A percentile compares a stretch with the other conserved stretches of the same genome.
phyloP scores from a whole-genome alignment of 35 echinoderm and acorn worm species.

The Acanthaster planci region DNA sequence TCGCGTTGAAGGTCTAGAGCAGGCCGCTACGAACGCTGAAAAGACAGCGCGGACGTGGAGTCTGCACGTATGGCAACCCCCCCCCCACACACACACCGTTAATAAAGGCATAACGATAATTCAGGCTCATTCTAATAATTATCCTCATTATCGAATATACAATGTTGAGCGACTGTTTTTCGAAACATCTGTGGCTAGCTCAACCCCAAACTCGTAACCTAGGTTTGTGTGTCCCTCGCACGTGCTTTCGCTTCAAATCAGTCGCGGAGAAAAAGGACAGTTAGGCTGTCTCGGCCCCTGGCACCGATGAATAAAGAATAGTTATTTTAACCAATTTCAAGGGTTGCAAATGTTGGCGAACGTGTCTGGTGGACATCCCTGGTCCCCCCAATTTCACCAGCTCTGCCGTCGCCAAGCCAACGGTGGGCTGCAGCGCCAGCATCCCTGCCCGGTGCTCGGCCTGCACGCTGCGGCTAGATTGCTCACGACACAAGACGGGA shows the following conservation, averaged over 20 bases:
- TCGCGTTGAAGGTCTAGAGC: not conserved
- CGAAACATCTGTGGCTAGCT: not conserved
- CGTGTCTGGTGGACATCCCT: not conserved
- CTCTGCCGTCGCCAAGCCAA: not conserved
- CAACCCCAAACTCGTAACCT: not conserved
- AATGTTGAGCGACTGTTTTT: not conserved
- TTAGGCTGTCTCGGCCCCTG: not conserved
- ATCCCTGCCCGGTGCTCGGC: not conserved
- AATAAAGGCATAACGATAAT: too few relatives aligned
- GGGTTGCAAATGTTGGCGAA: not conserved
- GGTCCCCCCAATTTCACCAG: not conserved
- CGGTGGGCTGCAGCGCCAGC: not conserved
- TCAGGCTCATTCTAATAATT: too few relatives aligned
- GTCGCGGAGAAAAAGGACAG: not conserved
- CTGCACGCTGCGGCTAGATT: not conserved
- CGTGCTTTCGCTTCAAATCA: conserved; percentile 12
- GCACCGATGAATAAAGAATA: not conserved
- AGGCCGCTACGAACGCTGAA: not conserved
- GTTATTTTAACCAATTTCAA: conserved; percentile 14
- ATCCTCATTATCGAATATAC: too few relatives aligned
- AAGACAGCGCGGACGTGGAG: too few relatives aligned
- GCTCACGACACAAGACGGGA: conserved; percentile 24
- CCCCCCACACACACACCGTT: too few relatives aligned
- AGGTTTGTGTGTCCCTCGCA: not conserved
- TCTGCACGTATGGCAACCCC: too few relatives aligned